Evolutionary conservation across 2,113 vertebrate genomes (phyloP).

Genomic region (Crotalus horridus): DNA sequence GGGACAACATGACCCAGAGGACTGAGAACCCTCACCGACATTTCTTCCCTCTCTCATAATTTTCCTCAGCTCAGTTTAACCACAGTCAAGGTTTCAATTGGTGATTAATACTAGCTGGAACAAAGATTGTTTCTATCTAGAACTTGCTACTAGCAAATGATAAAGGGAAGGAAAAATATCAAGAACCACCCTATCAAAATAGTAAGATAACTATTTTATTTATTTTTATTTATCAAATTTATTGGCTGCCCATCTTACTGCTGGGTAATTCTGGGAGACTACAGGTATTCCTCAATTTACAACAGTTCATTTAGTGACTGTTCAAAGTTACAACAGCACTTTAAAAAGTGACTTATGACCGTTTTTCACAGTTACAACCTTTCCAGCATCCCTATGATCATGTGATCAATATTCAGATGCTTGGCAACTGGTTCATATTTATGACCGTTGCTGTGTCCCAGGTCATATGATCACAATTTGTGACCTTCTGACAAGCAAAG

Average conservation of each 20-base stretch:
- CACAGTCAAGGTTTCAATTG: neutral
- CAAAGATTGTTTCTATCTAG: neutral
- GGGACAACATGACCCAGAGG: neutral
- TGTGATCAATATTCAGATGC: no score
- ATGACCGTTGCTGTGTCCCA: no score
- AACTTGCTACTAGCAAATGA: neutral
- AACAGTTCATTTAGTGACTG: no score
- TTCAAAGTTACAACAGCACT: no score
- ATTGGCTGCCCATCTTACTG: neutral
- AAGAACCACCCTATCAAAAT: neutral
- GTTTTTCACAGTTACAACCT: no score
- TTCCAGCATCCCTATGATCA: no score
- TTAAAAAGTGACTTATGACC: no score
- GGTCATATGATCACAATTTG: no score
- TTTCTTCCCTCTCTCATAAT: neutral
- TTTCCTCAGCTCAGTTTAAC: neutral
- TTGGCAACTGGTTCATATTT: no score
- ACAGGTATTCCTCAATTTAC: no score
- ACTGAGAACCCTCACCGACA: neutral
- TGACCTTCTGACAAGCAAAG: no score
- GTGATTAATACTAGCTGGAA: neutral
- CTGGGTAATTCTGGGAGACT: neutral
- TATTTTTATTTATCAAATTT: neutral
- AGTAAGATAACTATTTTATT: neutral
- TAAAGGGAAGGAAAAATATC: constrained; percentile 1